Percentiles rank a stretch among this genome's conserved stretches.
These are phyloP conservation scores for Arion vulgaris DNA, from an alignment of 1,140 invertebrate genomes.

Conservation along the genomic window DNA sequence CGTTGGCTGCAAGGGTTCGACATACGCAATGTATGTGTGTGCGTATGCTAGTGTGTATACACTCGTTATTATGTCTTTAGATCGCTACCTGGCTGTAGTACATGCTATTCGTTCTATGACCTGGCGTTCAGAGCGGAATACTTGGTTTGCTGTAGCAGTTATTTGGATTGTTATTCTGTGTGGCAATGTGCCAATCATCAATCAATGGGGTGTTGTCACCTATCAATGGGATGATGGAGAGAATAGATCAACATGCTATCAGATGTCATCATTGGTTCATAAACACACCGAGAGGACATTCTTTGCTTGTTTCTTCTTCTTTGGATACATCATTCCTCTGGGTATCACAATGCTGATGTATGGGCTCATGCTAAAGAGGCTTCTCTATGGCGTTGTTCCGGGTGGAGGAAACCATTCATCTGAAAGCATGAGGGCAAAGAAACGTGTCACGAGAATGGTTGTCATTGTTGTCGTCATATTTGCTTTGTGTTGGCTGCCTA, in stretches of 20 bases:
- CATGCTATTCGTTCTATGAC: constrained; percentile 93
- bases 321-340: constrained; percentile 74
- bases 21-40: constrained; percentile 82
- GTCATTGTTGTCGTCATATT: constrained; percentile 95
- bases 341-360: constrained; percentile 89
- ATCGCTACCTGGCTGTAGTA: constrained; percentile 94
- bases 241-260: constrained; percentile 59
- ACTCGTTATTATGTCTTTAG: constrained; percentile 95
- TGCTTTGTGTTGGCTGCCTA: constrained; percentile 95
- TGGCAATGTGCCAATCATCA: constrained; percentile 81
- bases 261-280: constrained; percentile 28
- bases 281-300: constrained; percentile 51
- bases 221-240: constrained; percentile 75
- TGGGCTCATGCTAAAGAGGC: constrained; percentile 87
- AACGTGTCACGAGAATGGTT: constrained; percentile 93
- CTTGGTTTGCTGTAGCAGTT: constrained; percentile 78
- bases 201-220: constrained; percentile 82
- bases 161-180: constrained; percentile 86
- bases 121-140: constrained; percentile 87
- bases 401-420: constrained; percentile 81
- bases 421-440: constrained; percentile 86
- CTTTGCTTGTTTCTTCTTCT: constrained; percentile 72
- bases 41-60: constrained; percentile 95
- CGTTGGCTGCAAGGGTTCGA: constrained; percentile 90
- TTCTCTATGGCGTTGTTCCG: constrained; percentile 77